phyloP scores from a whole-genome alignment of 2,797 vertebrate species.

The Pangasius sanitwongsei region DNA sequence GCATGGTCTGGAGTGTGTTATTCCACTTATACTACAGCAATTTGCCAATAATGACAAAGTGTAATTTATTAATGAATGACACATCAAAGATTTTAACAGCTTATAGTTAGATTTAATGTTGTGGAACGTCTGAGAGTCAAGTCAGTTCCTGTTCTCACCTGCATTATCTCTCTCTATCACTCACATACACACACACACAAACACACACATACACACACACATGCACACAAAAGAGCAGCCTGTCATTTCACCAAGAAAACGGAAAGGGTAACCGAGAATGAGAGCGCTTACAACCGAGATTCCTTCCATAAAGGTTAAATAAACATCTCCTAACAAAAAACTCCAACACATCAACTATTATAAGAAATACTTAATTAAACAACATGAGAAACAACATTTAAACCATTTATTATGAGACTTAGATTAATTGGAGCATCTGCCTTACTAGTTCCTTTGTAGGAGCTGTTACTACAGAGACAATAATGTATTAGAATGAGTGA shows the following conservation, averaged over 20 bases:
- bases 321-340: background rate
- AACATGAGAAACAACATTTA: background rate
- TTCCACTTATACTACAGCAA: background rate
- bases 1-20: background rate
- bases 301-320: background rate
- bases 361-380: background rate
- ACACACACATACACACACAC: background rate
- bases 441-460: background rate
- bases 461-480: background rate
- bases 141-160: background rate
- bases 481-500: background rate
- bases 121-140: background rate
- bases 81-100: background rate
- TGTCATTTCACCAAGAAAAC: background rate
- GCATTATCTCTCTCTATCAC: background rate
- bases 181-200: background rate
- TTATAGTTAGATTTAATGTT: background rate
- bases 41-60: background rate
- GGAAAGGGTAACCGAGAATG: background rate
- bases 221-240: background rate
- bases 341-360: background rate
- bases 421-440: background rate
- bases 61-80: background rate
- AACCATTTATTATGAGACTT: background rate
- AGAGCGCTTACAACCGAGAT: background rate